Percentiles rank a stretch among this genome's conserved stretches.
Evolutionary conservation across 2,888 invertebrate species (phyloP).

Genomic region (Cephus rjabovi): DNA sequence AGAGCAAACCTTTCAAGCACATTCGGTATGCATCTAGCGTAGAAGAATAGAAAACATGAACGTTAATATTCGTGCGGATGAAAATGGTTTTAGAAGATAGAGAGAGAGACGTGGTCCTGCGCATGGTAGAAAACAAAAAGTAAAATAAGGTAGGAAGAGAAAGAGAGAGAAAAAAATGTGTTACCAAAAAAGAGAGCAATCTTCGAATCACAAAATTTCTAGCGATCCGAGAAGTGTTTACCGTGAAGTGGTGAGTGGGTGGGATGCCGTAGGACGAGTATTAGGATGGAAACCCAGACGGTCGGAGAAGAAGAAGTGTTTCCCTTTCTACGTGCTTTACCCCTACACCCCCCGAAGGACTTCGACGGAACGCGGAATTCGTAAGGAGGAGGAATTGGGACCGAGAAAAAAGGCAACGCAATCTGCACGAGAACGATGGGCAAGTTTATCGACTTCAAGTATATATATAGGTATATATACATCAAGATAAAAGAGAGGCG

Average conservation of each 20-base stretch:
- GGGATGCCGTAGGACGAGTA: background rate
- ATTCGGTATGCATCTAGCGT: slow-evolving; percentile 9
- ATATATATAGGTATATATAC: background rate
- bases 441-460: slow-evolving; percentile 5
- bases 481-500: background rate
- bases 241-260: background rate
- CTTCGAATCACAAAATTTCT: background rate
- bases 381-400: background rate
- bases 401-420: background rate
- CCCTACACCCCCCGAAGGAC: background rate
- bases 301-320: background rate
- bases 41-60: slow-evolving; percentile 9
- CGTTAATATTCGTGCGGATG: background rate
- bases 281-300: background rate
- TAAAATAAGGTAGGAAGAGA: slow-evolving; percentile 9
- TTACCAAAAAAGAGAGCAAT: slow-evolving; percentile 20
- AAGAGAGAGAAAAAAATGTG: slow-evolving; percentile 15
- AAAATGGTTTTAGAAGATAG: background rate
- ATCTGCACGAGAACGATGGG: slow-evolving; percentile 4
- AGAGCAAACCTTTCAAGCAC: slow-evolving; percentile 1
- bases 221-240: background rate
- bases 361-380: background rate
- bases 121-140: slow-evolving; percentile 4
- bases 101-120: background rate
- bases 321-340: background rate